Base-by-base conservation (phyloP, 2,113 vertebrate genomes). In the Thunnus maccoyii region DNA sequence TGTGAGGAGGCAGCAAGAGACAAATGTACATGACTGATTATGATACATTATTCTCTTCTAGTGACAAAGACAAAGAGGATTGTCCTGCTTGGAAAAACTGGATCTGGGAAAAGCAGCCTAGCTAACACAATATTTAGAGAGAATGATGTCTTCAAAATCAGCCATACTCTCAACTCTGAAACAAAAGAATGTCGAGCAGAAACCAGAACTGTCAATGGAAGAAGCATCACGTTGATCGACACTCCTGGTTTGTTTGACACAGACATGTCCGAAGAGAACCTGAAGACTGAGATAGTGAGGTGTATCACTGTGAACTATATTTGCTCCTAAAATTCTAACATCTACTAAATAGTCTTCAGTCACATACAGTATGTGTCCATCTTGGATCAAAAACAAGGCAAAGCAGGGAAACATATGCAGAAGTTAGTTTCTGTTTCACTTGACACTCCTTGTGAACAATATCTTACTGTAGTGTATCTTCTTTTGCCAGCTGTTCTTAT, bases 71-170 rank as follows among this genome's bases (percentile, higher is more conserved):
- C 36, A 6, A 41, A 8, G 36, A 78, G 68, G 55, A 54, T 83
- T 47, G 74, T 67, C 9, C 36, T 78, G 3, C 61, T 83, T 25
- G 74, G 81, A 9, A 83, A 83, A 52, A 78, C 81, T 13, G 81
- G 81, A 58, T 30, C 61, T n/a, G 81, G 81, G 30, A 83, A 83
- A 47, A 78, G 81, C 61, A 83, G 74, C 57, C 30, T 64, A 16
- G 66, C 44, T 48, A 83, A 83, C 61, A 67, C 52, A n/a, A 66
- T 83, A n/a, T 50, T 83, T 25, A n/a, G 47, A 44, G 20, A 32
- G 8, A 20, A 64, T 8, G 12, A 64, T 8, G 12, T 36, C 1
- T 76, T 82, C 20, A 20, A 13, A 4, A 15, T 20, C 18, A 63
- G 25, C n/a, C 30, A 48, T 62, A 51, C 46, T 12, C 3, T 44